Percentiles rank a stretch among this genome's conserved stretches.
Conservation (phyloP, 2,888 invertebrate species). For the Anticlea derivata region DNA sequence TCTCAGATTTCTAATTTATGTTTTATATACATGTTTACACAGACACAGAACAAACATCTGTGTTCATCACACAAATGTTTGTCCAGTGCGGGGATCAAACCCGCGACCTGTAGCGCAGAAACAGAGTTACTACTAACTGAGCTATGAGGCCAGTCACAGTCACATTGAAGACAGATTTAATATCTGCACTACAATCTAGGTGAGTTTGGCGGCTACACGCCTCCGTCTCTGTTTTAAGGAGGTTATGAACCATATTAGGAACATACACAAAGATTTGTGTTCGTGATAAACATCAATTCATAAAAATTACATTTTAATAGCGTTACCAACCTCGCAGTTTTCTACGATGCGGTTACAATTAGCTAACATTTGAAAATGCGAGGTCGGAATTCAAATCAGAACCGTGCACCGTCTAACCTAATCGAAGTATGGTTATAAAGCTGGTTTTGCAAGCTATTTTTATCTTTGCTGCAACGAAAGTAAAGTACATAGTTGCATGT, state of each 20-base stretch:
- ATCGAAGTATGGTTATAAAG: conserved; percentile 32
- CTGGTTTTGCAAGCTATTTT: conserved; percentile 36
- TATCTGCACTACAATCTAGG: background rate
- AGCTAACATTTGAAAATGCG: conserved; percentile 43
- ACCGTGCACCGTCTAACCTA: conserved; percentile 29
- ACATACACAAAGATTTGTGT: conserved; percentile 1
- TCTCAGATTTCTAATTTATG: conserved; percentile 27
- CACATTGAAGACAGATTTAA: background rate
- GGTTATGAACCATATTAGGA: conserved; percentile 1
- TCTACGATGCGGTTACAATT: conserved; percentile 35
- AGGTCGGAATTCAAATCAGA: conserved; percentile 52
- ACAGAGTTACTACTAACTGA: too few relatives aligned
- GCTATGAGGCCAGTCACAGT: too few relatives aligned
- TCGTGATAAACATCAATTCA: conserved; percentile 20
- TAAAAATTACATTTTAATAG: conserved; percentile 25
- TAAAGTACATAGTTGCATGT: conserved; percentile 31
- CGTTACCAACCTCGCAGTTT: conserved; percentile 25
- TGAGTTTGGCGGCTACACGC: background rate
- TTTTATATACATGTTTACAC: too few relatives aligned
- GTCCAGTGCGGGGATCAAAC: too few relatives aligned
- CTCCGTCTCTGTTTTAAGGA: background rate
- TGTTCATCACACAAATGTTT: too few relatives aligned
- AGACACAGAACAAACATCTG: too few relatives aligned
- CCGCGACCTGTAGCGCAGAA: too few relatives aligned
- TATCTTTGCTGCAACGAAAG: conserved; percentile 33